Evolutionary conservation across 1,140 invertebrate genomes (phyloP).

Genomic region (Eueides isabella): DNA sequence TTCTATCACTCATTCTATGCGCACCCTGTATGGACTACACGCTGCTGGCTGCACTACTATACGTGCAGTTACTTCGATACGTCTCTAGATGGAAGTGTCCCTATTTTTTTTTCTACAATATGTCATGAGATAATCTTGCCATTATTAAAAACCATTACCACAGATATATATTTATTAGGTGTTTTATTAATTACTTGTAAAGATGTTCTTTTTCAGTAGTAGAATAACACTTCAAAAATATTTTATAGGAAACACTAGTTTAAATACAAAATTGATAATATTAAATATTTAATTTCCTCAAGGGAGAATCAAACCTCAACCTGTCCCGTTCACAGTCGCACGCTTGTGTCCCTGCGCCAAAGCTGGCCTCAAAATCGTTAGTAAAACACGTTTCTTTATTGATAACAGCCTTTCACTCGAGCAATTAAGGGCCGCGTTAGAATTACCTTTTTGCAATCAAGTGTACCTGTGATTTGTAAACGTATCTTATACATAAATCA

Average conservation of each 20-base stretch:
- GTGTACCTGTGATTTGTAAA: background rate
- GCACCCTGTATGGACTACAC: background rate
- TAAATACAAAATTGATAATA: too few relatives aligned
- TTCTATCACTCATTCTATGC: constrained; percentile 19
- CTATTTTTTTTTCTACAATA: background rate
- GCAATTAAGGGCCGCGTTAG: constrained; percentile 16
- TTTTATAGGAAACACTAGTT: too few relatives aligned
- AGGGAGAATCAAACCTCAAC: too few relatives aligned
- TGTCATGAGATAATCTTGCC: background rate
- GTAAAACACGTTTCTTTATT: constrained; percentile 9
- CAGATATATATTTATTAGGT: background rate
- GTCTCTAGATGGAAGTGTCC: background rate
- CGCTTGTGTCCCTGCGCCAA: too few relatives aligned
- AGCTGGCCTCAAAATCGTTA: constrained; percentile 5
- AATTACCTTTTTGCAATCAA: constrained; percentile 13
- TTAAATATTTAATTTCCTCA: too few relatives aligned
- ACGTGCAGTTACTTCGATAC: constrained; percentile 10
- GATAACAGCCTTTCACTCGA: constrained; percentile 1
- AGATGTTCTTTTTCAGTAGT: too few relatives aligned
- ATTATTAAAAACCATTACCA: background rate
- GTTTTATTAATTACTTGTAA: too few relatives aligned
- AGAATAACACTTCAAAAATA: too few relatives aligned
- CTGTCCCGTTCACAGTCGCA: too few relatives aligned
- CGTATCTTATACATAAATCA: background rate
- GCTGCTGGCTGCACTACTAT: background rate